These are phyloP conservation scores for Hetaerina titia DNA, from an alignment of 2,888 invertebrate genomes.

Conservation along the genomic window DNA sequence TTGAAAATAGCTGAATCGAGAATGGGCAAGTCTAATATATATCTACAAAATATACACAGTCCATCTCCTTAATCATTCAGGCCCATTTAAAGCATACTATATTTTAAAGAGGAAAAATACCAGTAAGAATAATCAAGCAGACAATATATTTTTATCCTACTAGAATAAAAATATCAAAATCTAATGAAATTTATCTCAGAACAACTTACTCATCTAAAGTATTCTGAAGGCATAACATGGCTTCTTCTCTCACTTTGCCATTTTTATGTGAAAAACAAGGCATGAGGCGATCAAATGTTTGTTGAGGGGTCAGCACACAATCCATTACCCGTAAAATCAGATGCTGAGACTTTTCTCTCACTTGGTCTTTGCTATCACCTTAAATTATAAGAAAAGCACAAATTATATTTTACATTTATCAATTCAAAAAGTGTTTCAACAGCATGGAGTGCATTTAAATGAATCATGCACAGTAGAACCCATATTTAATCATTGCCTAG, in stretches of 20 bases:
- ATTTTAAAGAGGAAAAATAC: too few species aligned
- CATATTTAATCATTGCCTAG: too few species aligned
- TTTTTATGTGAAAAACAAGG: conserved; percentile 92
- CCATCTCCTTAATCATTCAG: too few species aligned
- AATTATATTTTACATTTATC: background rate
- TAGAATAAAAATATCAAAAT: background rate
- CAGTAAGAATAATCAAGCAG: too few species aligned
- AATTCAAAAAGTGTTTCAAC: too few species aligned
- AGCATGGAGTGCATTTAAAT: too few species aligned
- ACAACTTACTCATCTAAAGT: conserved; percentile 88
- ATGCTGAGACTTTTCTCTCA: conserved; percentile 87
- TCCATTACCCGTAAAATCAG: conserved; percentile 87
- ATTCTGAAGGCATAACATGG: conserved; percentile 88
- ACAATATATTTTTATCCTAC: too few species aligned
- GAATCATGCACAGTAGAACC: too few species aligned
- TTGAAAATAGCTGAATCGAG: too few species aligned
- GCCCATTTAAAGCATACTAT: too few species aligned
- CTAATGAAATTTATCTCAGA: background rate
- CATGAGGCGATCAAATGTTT: conserved; percentile 85
- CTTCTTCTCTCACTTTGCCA: conserved; percentile 94
- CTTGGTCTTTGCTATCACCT: conserved; percentile 83
- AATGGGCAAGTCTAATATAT: too few species aligned
- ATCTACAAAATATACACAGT: too few species aligned
- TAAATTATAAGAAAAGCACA: conserved; percentile 69
- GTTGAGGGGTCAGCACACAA: conserved; percentile 84